Base-by-base conservation (phyloP, 2,113 vertebrate species). In the Falcunculus frontatus region DNA sequence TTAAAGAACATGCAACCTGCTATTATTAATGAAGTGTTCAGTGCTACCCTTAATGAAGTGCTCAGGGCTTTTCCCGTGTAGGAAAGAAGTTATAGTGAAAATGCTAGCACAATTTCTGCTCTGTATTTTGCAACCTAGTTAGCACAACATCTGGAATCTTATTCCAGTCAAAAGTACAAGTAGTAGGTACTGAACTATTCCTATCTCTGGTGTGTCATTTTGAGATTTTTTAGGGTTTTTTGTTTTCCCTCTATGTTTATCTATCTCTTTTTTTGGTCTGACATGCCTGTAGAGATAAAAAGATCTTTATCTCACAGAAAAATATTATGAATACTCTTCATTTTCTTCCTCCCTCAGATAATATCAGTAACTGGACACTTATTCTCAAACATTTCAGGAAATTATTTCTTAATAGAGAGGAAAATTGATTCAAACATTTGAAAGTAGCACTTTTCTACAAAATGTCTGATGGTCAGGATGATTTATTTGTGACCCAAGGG, bases 141-240 rank as follows among this genome's bases (percentile, higher is more conserved):
- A 29, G 22, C 29, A 76, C 13, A 59, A 49, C 63, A 26, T 39
- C 29, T 80, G 29, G 14, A 84, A 81, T 35, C 30, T 57, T 19
- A 73, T 30, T 80, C 12, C 4, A 29, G 27, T 63, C 10, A 84
- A 47, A 67, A 47, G 6, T 63, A 53, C 3, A 55, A 59, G 16
- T 8, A 62, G 15, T 33, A 67, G 17, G 7, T 39, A 26, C 29
- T 13, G 13, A 64, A 46, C 1, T 70, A 32, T 37, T 50, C 39
- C 6, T 59, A 1, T 60, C 7, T 50, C 22, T 79, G 3, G 5
- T 37, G 13, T 26, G 7, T 22, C 29, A 11, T 11, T 26, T 62
- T 2, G 0, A 35, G 20, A 4, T 14, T n/a, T 6, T 42, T 41
- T 16, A 42, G 6, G 11, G 4, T 4, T 22, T 29, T 11, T 19